Percentiles rank a stretch among this genome's conserved stretches.
These are phyloP conservation scores for Ricordea florida DNA, from an alignment of 92 coral and sea anemone species.

Conservation along the genomic window DNA sequence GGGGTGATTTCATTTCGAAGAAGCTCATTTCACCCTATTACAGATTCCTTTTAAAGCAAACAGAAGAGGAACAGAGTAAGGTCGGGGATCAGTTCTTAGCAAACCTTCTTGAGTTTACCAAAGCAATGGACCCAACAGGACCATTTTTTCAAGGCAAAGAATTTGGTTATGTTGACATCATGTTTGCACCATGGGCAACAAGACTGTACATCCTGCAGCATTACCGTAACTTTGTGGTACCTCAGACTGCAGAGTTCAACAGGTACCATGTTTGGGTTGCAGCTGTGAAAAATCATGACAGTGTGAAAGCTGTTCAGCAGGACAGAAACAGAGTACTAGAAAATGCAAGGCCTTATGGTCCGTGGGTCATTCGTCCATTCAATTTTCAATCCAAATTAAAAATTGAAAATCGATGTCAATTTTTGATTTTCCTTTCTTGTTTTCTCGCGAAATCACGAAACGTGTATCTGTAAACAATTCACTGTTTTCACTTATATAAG, in stretches of 20 bases:
- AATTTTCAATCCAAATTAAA: too few species aligned
- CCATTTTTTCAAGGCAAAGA: conserved; percentile 67
- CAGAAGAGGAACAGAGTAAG: conserved; percentile 51
- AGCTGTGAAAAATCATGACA: conserved; percentile 64
- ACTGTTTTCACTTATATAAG: too few species aligned
- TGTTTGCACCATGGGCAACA: conserved; percentile 73
- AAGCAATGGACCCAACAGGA: conserved; percentile 68
- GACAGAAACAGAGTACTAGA: conserved; percentile 16
- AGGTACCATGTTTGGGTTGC: conserved; percentile 69
- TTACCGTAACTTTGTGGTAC: conserved; percentile 67
- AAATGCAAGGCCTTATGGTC: conserved; percentile 13
- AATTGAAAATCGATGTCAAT: too few species aligned
- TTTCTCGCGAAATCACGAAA: too few species aligned
- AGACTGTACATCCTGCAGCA: conserved; percentile 62
- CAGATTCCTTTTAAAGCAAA: conserved; percentile 51
- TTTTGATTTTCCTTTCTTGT: too few species aligned
- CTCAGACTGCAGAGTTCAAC: conserved; percentile 50
- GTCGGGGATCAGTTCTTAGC: conserved; percentile 52
- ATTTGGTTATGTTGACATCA: conserved; percentile 74
- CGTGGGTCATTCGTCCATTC: too few species aligned
- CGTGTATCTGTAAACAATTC: too few species aligned
- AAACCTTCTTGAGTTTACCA: conserved; percentile 48
- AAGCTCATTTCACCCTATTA: conserved; percentile 65
- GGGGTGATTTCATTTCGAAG: conserved; percentile 80
- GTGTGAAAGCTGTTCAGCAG: conserved; percentile 39